Percentiles rank a stretch among this genome's conserved stretches.
Evolutionary conservation across 2,888 invertebrate genomes (phyloP).

Genomic region (Laothoe populi): DNA sequence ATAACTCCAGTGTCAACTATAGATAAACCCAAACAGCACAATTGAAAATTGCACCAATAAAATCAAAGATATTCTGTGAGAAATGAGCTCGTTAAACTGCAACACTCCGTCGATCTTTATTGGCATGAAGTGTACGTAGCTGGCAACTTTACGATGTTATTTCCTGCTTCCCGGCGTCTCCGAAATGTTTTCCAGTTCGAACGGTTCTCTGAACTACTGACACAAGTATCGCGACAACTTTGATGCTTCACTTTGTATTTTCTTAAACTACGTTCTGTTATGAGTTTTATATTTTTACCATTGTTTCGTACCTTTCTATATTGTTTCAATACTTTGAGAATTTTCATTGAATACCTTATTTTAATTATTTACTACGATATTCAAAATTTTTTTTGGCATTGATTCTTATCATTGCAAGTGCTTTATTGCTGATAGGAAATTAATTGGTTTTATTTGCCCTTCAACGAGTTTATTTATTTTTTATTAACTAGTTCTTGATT

Average conservation of each 20-base stretch:
- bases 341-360: not conserved
- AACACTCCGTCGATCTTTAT: conserved; percentile 22
- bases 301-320: not conserved
- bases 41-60: conserved; percentile 2
- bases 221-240: conserved; percentile 2
- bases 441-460: no score
- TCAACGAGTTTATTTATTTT: no score
- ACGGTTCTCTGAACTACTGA: not conserved
- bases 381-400: no score
- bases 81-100: conserved; percentile 20
- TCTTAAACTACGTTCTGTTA: conserved; percentile 8
- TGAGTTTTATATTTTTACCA: not conserved
- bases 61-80: conserved; percentile 19
- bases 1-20: not conserved
- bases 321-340: not conserved
- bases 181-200: conserved; percentile 19
- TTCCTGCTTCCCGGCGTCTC: conserved; percentile 20
- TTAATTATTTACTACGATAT: not conserved
- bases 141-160: conserved; percentile 24
- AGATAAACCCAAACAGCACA: not conserved
- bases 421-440: no score
- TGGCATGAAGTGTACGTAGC: conserved; percentile 9
- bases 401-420: no score
- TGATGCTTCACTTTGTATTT: conserved; percentile 19
- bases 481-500: no score